Base-by-base conservation (phyloP, 2,888 invertebrate species). In the Therioaphis trifolii region DNA sequence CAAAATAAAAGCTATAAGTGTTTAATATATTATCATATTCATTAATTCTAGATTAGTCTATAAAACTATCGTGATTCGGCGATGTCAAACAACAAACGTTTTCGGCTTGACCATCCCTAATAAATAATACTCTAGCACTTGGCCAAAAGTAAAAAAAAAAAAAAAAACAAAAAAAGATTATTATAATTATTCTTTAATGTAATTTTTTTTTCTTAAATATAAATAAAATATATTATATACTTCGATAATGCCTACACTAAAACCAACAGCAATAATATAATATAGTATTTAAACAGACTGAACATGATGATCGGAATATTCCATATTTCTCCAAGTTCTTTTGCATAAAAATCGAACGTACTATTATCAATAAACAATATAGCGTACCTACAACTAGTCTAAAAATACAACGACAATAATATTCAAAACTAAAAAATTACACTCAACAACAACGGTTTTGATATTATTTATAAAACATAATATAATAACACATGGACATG, bases 21-120 rank as follows among this genome's bases (percentile, higher is more conserved):
- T 43, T 61, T 46, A 75, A 75, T 61, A 75, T 61, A 75, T 61
- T 61, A 55, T n/a, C n/a, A n/a, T n/a, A n/a, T n/a, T n/a, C n/a
- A 72, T 72, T 52, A 61, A 18, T 61, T 27, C 58, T 46, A 75
- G 27, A 27, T 75, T 61, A 61, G 21, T 75, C 75, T 58, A 75
- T 43, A 61, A 9, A 43, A 18, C 61, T 76, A 76, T 61, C 4
- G 55, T 55, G 75, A 61, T 46, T 21, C 12, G 27, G 29, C 14
- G 49, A 72, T 72, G 43, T 72, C 29, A 29, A 72, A 7, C 49
- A 72, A 7, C 49, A 72, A 49, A 72, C 14, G 49, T 29, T 72
- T 71, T 71, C 12, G 18, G 29, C 49, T 52, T n/a, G 49, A 72
- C 14, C 29, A 52, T 52, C n/a, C 29, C 27, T 72, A 58, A n/a